Conservation (phyloP, 1,140 invertebrate species). For the Chironomus tepperi region DNA sequence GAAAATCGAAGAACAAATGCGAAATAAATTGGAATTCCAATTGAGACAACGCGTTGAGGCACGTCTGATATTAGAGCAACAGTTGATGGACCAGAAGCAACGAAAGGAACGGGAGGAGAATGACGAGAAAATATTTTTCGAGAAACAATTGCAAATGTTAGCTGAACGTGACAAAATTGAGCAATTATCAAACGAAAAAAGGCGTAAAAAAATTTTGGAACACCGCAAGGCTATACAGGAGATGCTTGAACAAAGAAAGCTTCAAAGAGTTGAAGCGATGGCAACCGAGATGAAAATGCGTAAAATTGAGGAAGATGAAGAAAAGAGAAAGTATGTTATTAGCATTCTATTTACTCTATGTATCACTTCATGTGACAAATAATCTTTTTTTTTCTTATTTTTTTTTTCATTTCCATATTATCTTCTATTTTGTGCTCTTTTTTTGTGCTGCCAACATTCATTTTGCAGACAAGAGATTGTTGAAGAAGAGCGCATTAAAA, state of each 20-base stretch:
- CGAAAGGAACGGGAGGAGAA: background rate
- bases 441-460: background rate
- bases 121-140: conserved; percentile 19
- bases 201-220: conserved; percentile 27
- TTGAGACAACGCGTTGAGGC: conserved; percentile 3
- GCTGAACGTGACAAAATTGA: conserved; percentile 28
- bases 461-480: conserved; percentile 25
- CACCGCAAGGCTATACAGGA: conserved; percentile 27
- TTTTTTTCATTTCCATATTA: background rate
- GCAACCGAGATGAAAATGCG: conserved; percentile 25
- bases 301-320: conserved; percentile 22
- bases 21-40: conserved; percentile 18
- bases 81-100: background rate
- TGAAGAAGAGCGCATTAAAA: conserved; percentile 28
- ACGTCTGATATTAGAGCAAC: conserved; percentile 18
- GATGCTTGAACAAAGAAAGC: conserved; percentile 26
- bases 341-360: background rate
- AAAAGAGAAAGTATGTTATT: conserved; percentile 24
- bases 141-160: conserved; percentile 26
- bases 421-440: background rate
- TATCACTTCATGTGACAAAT: no score
- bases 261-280: conserved; percentile 24
- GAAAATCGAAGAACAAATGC: conserved; percentile 1
- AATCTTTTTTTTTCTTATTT: background rate
- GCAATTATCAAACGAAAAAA: conserved; percentile 28